Evolutionary conservation across 2,113 vertebrate genomes (phyloP).

Genomic region (Strigops habroptila): DNA sequence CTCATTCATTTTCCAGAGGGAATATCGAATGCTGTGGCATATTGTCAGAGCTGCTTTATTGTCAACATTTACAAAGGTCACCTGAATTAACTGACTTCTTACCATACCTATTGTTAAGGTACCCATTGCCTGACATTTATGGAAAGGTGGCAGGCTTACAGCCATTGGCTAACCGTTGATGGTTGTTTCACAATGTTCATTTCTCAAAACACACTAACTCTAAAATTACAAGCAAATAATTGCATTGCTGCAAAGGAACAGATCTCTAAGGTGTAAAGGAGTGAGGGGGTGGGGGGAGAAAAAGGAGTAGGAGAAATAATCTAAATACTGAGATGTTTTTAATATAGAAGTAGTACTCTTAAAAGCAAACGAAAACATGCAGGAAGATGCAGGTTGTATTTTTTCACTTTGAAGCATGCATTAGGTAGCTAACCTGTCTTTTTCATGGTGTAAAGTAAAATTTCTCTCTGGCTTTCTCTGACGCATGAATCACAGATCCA

Average conservation of each 20-base stretch:
- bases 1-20: conserved; percentile 69
- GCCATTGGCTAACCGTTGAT: conserved; percentile 48
- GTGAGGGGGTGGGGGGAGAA: not conserved
- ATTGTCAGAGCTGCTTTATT: conserved; percentile 68
- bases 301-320: not conserved
- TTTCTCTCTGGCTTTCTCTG: conserved; percentile 3
- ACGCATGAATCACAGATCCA: conserved; percentile 32
- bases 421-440: not conserved
- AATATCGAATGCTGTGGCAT: conserved; percentile 58
- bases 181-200: conserved; percentile 12
- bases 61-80: conserved; percentile 74
- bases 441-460: conserved; percentile 17
- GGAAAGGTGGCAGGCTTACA: conserved; percentile 48
- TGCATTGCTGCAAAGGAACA: conserved; percentile 11
- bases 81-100: conserved; percentile 75
- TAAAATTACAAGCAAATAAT: conserved; percentile 45
- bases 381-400: not conserved
- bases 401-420: conserved; percentile 7
- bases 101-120: conserved; percentile 49
- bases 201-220: conserved; percentile 40
- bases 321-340: conserved; percentile 16
- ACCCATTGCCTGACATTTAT: conserved; percentile 52
- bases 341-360: not conserved
- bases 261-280: not conserved
- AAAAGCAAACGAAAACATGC: not conserved